phyloP scores from a whole-genome alignment of 2,797 vertebrate species.

The Mycteria americana region DNA sequence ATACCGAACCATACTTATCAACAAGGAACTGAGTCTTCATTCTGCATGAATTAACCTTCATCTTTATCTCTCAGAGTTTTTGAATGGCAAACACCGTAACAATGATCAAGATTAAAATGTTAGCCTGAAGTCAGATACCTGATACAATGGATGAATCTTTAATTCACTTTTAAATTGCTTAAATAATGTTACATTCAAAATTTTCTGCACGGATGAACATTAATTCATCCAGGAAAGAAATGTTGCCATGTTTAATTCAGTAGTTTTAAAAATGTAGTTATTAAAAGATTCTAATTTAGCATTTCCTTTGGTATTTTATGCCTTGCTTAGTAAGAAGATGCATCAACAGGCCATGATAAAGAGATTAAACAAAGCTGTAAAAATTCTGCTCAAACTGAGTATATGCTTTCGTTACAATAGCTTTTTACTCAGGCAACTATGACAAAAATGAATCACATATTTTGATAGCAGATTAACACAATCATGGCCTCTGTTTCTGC shows the following conservation, averaged over 20 bases:
- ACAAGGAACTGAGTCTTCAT: background rate
- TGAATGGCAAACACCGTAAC: conserved; percentile 35
- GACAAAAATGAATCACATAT: background rate
- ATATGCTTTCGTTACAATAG: background rate
- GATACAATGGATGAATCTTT: conserved; percentile 51
- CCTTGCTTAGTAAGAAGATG: background rate
- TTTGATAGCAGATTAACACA: background rate
- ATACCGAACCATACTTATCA: background rate
- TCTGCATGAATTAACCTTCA: conserved; percentile 56
- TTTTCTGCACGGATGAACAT: conserved; percentile 49
- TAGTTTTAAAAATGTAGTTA: conserved; percentile 41
- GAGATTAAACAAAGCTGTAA: background rate
- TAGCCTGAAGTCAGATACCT: conserved; percentile 59
- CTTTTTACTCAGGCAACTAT: background rate
- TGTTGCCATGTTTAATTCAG: conserved; percentile 65
- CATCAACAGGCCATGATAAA: background rate
- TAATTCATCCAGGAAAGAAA: conserved; percentile 48
- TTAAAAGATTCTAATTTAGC: conserved; percentile 30
- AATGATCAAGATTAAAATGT: conserved; percentile 50
- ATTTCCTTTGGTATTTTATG: conserved; percentile 38
- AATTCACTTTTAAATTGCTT: conserved; percentile 64
- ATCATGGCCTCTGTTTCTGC: background rate
- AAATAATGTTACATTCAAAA: conserved; percentile 51
- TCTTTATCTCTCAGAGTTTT: conserved; percentile 6
- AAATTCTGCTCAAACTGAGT: background rate